A percentile compares a stretch with the other conserved stretches of the same genome.
phyloP scores from a whole-genome alignment of 2,797 vertebrate genomes.

The Sebastes kiyomatsui region DNA sequence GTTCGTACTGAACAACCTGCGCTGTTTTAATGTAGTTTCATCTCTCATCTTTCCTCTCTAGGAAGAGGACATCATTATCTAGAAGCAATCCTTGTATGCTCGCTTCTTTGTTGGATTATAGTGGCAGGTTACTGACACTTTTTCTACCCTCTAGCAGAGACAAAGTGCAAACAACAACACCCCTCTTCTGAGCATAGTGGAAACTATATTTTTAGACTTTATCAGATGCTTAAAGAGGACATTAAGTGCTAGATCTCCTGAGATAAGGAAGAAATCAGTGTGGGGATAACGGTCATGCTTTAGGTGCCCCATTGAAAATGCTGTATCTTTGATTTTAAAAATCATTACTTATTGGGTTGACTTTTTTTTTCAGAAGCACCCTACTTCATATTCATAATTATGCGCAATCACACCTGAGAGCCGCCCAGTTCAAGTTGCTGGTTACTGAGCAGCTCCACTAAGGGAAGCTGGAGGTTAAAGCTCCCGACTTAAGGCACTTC shows the following conservation, averaged over 20 bases:
- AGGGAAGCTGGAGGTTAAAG: not conserved
- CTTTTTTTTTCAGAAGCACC: not conserved
- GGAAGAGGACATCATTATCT: not conserved
- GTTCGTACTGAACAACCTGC: not conserved
- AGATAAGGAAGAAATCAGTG: conserved; percentile 5
- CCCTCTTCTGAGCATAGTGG: not conserved
- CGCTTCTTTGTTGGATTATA: conserved; percentile 12
- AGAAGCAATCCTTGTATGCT: not conserved
- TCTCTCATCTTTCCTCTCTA: not conserved
- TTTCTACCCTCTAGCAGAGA: conserved; percentile 11
- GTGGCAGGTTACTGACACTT: conserved; percentile 19
- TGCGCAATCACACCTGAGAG: conserved; percentile 2
- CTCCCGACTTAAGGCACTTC: conserved; percentile 57
- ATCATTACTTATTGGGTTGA: not conserved
- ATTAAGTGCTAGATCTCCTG: conserved; percentile 11
- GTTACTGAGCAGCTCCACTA: conserved; percentile 12
- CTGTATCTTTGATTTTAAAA: not conserved
- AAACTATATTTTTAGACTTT: conserved; percentile 10
- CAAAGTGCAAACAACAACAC: conserved; percentile 36
- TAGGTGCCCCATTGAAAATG: not conserved
- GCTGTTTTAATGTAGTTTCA: not conserved
- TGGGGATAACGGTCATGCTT: not conserved
- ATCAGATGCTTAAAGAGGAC: conserved; percentile 4
- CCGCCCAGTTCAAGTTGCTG: conserved; percentile 15
- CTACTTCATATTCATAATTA: not conserved